Conservation (phyloP, 2,797 vertebrate species). For the Petrocephalus schoutedeni region DNA sequence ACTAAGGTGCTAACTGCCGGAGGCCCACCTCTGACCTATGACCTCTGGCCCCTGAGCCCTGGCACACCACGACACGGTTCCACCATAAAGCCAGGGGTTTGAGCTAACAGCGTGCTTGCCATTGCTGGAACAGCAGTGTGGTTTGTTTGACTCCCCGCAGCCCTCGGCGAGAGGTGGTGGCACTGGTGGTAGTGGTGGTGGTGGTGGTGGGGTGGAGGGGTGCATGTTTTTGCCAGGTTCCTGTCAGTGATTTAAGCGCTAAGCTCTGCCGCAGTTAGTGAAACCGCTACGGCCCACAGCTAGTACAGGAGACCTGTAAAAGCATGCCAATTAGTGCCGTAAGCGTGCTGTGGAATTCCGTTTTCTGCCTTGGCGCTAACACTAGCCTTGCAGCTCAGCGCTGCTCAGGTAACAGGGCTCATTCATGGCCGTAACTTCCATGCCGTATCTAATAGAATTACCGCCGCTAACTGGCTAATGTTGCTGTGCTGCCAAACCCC, state of each 20-base stretch:
- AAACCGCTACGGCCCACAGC: neutral
- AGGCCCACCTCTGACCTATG: neutral
- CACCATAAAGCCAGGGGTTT: neutral
- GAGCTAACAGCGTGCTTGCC: neutral
- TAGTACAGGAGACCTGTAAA: neutral
- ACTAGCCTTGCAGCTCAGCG: neutral
- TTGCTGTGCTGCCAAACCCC: neutral
- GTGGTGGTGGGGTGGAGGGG: neutral
- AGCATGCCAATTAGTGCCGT: neutral
- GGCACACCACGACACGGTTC: neutral
- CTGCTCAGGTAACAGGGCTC: neutral
- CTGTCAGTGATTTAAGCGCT: slow-evolving; percentile 1
- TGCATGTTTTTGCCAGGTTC: neutral
- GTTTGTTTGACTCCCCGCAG: neutral
- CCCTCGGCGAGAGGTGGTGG: neutral
- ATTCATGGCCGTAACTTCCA: neutral
- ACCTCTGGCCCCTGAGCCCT: neutral
- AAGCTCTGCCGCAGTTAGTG: neutral
- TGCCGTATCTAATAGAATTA: neutral
- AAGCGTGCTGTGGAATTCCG: neutral
- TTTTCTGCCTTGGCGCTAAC: neutral
- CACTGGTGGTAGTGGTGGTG: neutral
- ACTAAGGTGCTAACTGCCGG: neutral
- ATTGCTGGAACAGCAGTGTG: neutral
- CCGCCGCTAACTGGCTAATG: neutral